These are phyloP conservation scores for Amiota minor DNA, from an alignment of 2,888 invertebrate genomes.

Conservation along the genomic window DNA sequence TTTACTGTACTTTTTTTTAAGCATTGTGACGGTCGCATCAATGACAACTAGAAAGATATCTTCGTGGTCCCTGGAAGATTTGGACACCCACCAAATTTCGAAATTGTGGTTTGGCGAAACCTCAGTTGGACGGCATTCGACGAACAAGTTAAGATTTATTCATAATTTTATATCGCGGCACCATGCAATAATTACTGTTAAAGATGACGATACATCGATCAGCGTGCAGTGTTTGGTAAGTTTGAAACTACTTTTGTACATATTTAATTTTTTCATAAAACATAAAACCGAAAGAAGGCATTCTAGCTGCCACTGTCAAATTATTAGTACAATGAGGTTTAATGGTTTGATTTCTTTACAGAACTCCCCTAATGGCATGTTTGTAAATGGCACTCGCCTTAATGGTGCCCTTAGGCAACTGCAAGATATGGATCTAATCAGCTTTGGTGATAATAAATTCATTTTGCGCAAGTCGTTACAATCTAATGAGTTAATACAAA, in stretches of 20 bases:
- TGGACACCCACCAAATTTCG: background rate
- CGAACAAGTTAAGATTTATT: constrained; percentile 44
- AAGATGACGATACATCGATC: constrained; percentile 44
- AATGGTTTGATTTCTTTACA: constrained; percentile 41
- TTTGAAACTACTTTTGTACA: background rate
- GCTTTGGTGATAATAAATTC: constrained; percentile 46
- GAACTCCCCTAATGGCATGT: constrained; percentile 67
- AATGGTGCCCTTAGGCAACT: constrained; percentile 10
- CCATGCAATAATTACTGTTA: constrained; percentile 61
- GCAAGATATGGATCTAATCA: constrained; percentile 53
- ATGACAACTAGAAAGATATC: background rate
- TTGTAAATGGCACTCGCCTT: constrained; percentile 53
- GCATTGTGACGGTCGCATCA: no score
- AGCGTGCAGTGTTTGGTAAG: constrained; percentile 60
- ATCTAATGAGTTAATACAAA: background rate
- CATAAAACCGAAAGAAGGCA: no score
- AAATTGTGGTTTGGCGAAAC: constrained; percentile 55
- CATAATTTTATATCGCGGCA: constrained; percentile 61
- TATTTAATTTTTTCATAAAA: no score
- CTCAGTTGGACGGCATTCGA: constrained; percentile 60
- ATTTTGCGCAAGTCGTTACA: no score
- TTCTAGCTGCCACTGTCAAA: no score
- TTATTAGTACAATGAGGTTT: background rate
- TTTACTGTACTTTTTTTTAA: no score
- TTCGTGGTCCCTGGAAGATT: background rate